phyloP scores from a whole-genome alignment of 1,140 invertebrate genomes.

The Melanaphis sacchari region DNA sequence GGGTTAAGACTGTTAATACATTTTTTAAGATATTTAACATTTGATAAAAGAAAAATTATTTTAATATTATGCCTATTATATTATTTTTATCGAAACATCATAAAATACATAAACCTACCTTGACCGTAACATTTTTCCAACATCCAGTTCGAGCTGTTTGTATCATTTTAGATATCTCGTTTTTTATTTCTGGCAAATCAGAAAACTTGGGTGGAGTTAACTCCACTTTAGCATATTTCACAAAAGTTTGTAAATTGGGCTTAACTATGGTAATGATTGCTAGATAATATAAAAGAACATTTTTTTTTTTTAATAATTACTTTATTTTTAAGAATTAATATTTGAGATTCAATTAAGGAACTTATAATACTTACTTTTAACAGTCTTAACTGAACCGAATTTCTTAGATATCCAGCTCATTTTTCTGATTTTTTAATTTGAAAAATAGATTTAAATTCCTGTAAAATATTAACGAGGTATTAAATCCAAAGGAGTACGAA shows the following conservation, averaged over 20 bases:
- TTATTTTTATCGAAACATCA: too few species aligned
- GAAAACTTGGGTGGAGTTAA: constrained; percentile 83
- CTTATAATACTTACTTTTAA: constrained; percentile 44
- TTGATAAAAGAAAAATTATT: too few species aligned
- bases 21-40: too few species aligned
- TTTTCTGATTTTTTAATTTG: not conserved
- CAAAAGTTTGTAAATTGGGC: constrained; percentile 78
- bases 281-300: constrained; percentile 61
- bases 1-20: too few species aligned
- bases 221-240: constrained; percentile 93
- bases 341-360: not conserved
- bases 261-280: constrained; percentile 70
- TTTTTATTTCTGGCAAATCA: constrained; percentile 83
- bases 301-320: constrained; percentile 56
- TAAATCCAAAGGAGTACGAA: not conserved
- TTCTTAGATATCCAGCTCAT: constrained; percentile 35
- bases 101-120: constrained; percentile 63
- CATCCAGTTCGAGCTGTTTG: constrained; percentile 74
- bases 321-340: not conserved
- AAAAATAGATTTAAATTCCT: not conserved
- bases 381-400: not conserved
- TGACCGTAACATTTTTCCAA: constrained; percentile 86
- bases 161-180: constrained; percentile 77
- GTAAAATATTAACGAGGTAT: not conserved
- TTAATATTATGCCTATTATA: too few species aligned